Conservation (phyloP, 1,140 invertebrate genomes). For the Heterodera schachtii region DNA sequence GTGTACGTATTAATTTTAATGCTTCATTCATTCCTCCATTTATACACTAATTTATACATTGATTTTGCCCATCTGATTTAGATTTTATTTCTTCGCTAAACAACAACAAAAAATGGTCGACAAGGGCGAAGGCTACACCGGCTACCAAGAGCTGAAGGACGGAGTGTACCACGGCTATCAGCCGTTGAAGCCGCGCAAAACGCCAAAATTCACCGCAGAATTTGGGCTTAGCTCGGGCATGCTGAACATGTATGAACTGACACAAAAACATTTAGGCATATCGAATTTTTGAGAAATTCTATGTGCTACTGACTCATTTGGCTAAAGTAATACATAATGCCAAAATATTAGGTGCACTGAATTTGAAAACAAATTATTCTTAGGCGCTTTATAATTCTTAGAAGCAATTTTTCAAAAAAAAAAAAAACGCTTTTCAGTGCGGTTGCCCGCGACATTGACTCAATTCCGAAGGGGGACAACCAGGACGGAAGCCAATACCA, state of each 20-base stretch:
- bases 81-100: not conserved
- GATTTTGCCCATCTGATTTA: not conserved
- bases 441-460: constrained; percentile 26
- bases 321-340: too few relatives aligned
- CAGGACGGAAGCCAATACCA: constrained; percentile 36
- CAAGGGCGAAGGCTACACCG: constrained; percentile 32
- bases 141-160: constrained; percentile 34
- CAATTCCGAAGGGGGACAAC: constrained; percentile 30
- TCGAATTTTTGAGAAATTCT: too few relatives aligned
- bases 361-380: too few relatives aligned
- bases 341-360: too few relatives aligned
- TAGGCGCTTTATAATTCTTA: not conserved
- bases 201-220: constrained; percentile 28
- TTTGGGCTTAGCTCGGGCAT: constrained; percentile 22
- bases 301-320: too few relatives aligned
- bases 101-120: constrained; percentile 3
- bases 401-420: too few relatives aligned
- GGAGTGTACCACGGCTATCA: constrained; percentile 30
- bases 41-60: too few relatives aligned
- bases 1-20: too few relatives aligned
- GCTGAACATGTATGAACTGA: constrained; percentile 31
- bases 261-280: not conserved
- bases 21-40: too few relatives aligned
- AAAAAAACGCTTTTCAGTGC: constrained; percentile 10
- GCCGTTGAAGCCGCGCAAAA: constrained; percentile 35